A percentile compares a stretch with the other conserved stretches of the same genome.
Evolutionary conservation across 2,797 vertebrate species (phyloP).

Genomic region (Myoxocephalus aenaeus): DNA sequence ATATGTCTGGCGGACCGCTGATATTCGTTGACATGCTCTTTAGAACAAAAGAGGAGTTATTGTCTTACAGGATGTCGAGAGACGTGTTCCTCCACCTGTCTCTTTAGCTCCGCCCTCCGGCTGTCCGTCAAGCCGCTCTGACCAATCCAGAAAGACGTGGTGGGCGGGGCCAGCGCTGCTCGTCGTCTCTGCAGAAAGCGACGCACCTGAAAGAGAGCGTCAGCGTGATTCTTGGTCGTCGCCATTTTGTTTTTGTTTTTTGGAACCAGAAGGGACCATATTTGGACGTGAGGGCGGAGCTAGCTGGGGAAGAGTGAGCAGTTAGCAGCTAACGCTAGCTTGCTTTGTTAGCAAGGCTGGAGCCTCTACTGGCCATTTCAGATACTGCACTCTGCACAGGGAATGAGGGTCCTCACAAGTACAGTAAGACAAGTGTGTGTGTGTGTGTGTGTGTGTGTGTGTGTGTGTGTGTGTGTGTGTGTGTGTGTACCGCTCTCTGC

Average conservation of each 20-base stretch:
- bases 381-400: too few relatives aligned
- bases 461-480: slow-evolving; percentile 15
- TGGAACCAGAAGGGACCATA: too few relatives aligned
- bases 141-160: slow-evolving; percentile 81
- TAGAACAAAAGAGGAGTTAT: not conserved
- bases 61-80: slow-evolving; percentile 84
- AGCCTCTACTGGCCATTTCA: not conserved
- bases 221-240: too few relatives aligned
- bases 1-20: not conserved
- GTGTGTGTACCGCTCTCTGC: slow-evolving; percentile 87
- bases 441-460: too few relatives aligned
- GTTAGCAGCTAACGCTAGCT: too few relatives aligned
- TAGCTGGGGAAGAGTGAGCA: too few relatives aligned
- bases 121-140: slow-evolving; percentile 86
- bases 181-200: slow-evolving; percentile 84
- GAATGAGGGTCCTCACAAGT: not conserved
- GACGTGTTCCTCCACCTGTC: slow-evolving; percentile 88
- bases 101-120: slow-evolving; percentile 85
- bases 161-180: slow-evolving; percentile 71
- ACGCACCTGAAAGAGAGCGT: slow-evolving; percentile 76
- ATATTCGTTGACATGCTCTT: not conserved
- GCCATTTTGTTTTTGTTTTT: too few relatives aligned
- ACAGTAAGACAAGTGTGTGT: not conserved
- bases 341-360: not conserved
- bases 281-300: too few relatives aligned